Conservation (phyloP, 2,888 invertebrate genomes). For the Aleiodes leptofemur region DNA sequence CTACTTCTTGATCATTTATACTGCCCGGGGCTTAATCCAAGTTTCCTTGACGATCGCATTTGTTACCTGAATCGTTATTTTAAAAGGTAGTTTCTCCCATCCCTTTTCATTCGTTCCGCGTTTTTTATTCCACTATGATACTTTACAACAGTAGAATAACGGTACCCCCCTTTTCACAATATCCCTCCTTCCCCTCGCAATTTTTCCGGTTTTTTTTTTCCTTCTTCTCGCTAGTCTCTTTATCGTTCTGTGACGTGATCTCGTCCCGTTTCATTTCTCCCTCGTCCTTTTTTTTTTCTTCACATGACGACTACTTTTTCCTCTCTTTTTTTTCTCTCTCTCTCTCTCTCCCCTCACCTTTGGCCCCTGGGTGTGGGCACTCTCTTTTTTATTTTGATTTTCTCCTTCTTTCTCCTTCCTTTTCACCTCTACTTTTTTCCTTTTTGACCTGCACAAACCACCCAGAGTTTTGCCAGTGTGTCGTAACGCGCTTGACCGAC, state of each 20-base stretch:
- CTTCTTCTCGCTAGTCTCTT: conserved; percentile 41
- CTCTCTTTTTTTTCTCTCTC: conserved; percentile 14
- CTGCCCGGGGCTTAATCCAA: conserved; percentile 44
- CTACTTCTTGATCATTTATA: conserved; percentile 47
- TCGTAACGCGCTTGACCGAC: conserved; percentile 44
- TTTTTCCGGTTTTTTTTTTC: conserved; percentile 32
- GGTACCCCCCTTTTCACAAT: conserved; percentile 44
- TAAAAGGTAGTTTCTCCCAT: conserved; percentile 61
- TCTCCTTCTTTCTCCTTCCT: background rate
- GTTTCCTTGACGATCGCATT: conserved; percentile 60
- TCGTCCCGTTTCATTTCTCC: conserved; percentile 39
- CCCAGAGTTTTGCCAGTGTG: conserved; percentile 16
- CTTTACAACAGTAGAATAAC: conserved; percentile 42
- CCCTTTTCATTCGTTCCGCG: conserved; percentile 1
- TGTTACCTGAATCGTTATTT: conserved; percentile 64
- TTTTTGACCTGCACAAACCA: conserved; percentile 24
- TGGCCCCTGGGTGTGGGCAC: conserved; percentile 39
- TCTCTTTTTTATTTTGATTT: background rate
- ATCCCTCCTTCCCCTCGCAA: conserved; percentile 2
- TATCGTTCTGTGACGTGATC: conserved; percentile 37
- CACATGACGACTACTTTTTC: conserved; percentile 1
- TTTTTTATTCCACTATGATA: conserved; percentile 23
- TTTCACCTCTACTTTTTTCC: conserved; percentile 30
- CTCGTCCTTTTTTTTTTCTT: conserved; percentile 24
- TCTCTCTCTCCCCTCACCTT: background rate